Evolutionary conservation across 2,113 vertebrate genomes (phyloP).

Genomic region (Conger conger): DNA sequence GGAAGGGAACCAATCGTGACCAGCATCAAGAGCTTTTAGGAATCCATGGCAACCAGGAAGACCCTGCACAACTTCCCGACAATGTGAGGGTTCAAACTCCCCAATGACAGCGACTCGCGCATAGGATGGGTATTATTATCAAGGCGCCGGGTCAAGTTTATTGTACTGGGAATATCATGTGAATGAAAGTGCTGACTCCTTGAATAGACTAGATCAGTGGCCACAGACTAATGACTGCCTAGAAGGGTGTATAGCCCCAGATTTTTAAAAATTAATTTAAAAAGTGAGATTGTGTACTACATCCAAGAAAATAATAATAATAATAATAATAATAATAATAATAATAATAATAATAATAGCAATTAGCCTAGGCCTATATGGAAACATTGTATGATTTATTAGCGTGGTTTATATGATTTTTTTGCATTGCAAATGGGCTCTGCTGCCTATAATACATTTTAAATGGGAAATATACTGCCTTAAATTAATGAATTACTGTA

Average conservation of each 20-base stretch:
- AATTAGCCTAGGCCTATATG: no score
- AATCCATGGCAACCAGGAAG: constrained; percentile 70
- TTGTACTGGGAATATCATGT: background rate
- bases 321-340: background rate
- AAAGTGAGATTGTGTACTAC: no score
- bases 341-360: background rate
- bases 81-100: constrained; percentile 64
- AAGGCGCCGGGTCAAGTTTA: background rate
- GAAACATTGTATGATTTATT: no score
- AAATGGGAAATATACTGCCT: no score
- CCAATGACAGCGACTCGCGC: constrained; percentile 55
- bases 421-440: background rate
- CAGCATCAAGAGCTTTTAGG: constrained; percentile 64
- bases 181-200: background rate
- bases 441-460: no score
- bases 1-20: constrained; percentile 61
- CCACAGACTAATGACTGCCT: no score
- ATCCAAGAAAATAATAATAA: background rate
- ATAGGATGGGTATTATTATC: constrained; percentile 48
- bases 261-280: background rate
- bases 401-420: background rate
- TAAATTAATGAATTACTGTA: no score
- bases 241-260: background rate
- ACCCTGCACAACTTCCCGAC: constrained; percentile 64
- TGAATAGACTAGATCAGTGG: background rate